A percentile compares a stretch with the other conserved stretches of the same genome.
Evolutionary conservation across 2,888 invertebrate species (phyloP).

Genomic region (Ptilodon capucinus): DNA sequence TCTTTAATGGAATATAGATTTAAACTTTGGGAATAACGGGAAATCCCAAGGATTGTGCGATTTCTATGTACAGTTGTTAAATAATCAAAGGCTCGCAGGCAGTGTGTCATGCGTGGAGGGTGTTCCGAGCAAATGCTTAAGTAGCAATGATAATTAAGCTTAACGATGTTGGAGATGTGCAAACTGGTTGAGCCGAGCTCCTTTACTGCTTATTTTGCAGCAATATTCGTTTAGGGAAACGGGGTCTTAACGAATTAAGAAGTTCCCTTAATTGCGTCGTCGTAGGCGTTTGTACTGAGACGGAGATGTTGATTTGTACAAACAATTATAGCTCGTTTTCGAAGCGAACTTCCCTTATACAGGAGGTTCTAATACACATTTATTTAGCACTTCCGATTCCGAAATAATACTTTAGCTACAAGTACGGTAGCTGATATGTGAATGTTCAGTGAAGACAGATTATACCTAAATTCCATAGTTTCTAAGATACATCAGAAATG

Average conservation of each 20-base stretch:
- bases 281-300: slow-evolving; percentile 31
- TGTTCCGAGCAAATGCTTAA: slow-evolving; percentile 51
- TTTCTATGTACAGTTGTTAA: neutral
- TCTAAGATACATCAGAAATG: no score
- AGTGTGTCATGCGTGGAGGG: slow-evolving; percentile 36
- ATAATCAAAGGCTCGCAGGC: slow-evolving; percentile 1
- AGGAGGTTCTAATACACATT: no score
- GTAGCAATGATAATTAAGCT: slow-evolving; percentile 74
- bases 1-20: slow-evolving; percentile 16
- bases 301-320: slow-evolving; percentile 43
- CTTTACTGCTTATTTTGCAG: slow-evolving; percentile 71
- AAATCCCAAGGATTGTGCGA: neutral
- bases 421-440: no score
- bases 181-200: slow-evolving; percentile 67
- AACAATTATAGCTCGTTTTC: slow-evolving; percentile 41
- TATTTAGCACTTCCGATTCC: no score
- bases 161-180: slow-evolving; percentile 70
- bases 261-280: slow-evolving; percentile 60
- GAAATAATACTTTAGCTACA: no score
- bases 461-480: no score
- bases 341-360: slow-evolving; percentile 23
- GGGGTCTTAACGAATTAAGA: slow-evolving; percentile 64
- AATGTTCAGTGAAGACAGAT: no score
- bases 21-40: neutral
- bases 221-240: slow-evolving; percentile 64